A percentile compares a stretch with the other conserved stretches of the same genome.
Evolutionary conservation across 2,888 invertebrate species (phyloP).

Genomic region (Callosobruchus maculatus): DNA sequence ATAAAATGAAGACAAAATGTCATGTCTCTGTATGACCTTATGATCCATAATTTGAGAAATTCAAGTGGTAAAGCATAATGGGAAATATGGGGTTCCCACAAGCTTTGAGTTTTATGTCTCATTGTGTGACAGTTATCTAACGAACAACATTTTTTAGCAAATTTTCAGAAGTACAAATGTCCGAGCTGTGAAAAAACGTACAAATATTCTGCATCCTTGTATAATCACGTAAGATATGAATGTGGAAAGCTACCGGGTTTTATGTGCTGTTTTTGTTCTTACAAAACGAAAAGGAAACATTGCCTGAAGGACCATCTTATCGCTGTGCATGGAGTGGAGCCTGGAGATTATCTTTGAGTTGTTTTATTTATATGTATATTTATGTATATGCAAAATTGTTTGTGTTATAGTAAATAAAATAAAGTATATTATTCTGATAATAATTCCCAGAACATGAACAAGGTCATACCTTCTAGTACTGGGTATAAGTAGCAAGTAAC

Average conservation of each 20-base stretch:
- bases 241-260: conserved; percentile 15
- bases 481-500: no score
- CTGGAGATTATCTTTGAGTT: conserved; percentile 1
- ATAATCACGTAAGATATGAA: conserved; percentile 17
- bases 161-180: conserved; percentile 11
- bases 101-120: no score
- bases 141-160: background rate
- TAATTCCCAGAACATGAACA: background rate
- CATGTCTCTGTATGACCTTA: no score
- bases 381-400: background rate
- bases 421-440: background rate
- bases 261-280: conserved; percentile 6
- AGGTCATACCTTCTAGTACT: no score
- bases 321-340: conserved; percentile 7
- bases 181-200: conserved; percentile 15
- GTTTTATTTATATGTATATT: background rate
- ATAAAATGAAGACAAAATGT: no score
- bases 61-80: no score
- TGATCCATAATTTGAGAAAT: no score
- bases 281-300: conserved; percentile 14
- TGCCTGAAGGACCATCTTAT: conserved; percentile 18
- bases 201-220: conserved; percentile 14
- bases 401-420: no score
- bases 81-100: no score
- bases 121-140: background rate